These are phyloP conservation scores for Hippopotamyrus pictus DNA, from an alignment of 2,797 vertebrate genomes.

Conservation along the genomic window DNA sequence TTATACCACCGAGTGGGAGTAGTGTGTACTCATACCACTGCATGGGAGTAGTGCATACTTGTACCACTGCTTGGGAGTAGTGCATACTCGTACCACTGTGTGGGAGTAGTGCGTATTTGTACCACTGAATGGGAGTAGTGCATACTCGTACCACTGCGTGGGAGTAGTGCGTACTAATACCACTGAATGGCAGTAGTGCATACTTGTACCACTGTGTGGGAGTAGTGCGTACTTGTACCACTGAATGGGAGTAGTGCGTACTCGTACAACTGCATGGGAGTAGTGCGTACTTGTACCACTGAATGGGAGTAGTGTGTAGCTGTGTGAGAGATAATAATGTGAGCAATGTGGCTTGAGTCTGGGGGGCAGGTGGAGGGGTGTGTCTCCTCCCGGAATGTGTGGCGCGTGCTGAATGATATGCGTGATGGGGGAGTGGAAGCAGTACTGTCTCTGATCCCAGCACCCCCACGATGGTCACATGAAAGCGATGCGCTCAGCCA, in stretches of 20 bases:
- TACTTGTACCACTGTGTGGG: neutral
- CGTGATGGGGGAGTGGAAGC: neutral
- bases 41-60: neutral
- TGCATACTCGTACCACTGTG: neutral
- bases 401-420: neutral
- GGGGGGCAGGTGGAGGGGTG: neutral
- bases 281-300: neutral
- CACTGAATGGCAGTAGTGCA: neutral
- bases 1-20: neutral
- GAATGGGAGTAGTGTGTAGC: neutral
- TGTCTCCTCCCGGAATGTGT: neutral
- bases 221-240: neutral
- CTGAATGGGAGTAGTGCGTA: neutral
- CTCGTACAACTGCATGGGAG: neutral
- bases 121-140: neutral
- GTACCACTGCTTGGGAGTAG: neutral
- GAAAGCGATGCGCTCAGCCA: neutral
- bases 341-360: neutral
- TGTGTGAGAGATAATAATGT: constrained; percentile 1
- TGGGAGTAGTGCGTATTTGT: neutral
- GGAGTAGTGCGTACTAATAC: neutral
- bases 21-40: neutral
- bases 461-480: neutral
- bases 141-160: neutral
- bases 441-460: neutral